Conservation (phyloP, 2,797 vertebrate species). For the Hemibagrus guttatus region DNA sequence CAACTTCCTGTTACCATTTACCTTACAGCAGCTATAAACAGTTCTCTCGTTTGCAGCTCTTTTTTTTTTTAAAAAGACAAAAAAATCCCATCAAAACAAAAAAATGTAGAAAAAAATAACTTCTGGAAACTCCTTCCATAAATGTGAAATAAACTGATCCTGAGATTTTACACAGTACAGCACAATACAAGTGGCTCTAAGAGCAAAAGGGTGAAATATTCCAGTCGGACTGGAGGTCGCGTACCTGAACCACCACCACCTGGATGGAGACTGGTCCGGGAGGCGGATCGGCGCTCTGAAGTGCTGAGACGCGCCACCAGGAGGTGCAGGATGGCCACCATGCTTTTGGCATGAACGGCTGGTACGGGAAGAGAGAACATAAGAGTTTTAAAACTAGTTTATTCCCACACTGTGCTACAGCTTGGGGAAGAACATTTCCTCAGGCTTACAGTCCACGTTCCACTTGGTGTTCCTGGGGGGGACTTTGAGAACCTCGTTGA, state of each 20-base stretch:
- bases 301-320: conserved; percentile 92
- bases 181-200: not conserved
- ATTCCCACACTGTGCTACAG: conserved; percentile 11
- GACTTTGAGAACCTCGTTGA: conserved; percentile 94
- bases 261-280: conserved; percentile 98
- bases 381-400: conserved; percentile 5
- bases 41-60: not conserved
- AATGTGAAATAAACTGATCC: not conserved
- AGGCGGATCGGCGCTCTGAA: conserved; percentile 95
- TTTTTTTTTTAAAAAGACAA: not conserved
- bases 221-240: not conserved
- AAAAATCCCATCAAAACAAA: not conserved
- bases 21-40: too few species aligned
- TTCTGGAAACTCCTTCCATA: not conserved
- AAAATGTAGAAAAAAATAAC: not conserved
- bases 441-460: conserved; percentile 92
- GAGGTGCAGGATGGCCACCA: conserved; percentile 95
- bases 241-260: conserved; percentile 94
- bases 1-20: not conserved
- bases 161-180: not conserved
- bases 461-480: conserved; percentile 92
- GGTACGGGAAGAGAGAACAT: not conserved
- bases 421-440: not conserved
- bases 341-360: conserved; percentile 96
- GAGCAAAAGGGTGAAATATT: not conserved